phyloP scores from a whole-genome alignment of 2,113 vertebrate species.

The Misgurnus anguillicaudatus region DNA sequence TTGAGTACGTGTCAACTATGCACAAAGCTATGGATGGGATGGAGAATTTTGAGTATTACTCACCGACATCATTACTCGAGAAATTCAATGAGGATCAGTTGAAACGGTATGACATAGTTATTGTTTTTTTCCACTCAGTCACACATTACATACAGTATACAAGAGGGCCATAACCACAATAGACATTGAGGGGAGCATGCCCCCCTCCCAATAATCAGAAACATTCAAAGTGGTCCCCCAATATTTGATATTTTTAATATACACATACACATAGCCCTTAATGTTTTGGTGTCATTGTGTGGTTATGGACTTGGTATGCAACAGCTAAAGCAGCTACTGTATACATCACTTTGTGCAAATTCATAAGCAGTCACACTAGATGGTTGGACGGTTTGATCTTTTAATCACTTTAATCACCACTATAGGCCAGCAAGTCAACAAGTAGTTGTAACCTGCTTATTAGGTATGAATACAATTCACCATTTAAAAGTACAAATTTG shows the following conservation, averaged over 20 bases:
- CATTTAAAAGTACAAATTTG: neutral
- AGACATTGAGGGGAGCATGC: neutral
- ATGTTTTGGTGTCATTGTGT: no score
- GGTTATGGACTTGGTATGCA: neutral
- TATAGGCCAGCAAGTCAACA: neutral
- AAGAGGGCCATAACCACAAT: no score
- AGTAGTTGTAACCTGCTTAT: neutral
- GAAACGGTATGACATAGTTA: conserved; percentile 56
- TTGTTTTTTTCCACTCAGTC: neutral
- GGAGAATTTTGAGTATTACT: conserved; percentile 73
- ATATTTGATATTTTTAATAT: no score
- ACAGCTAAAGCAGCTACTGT: neutral
- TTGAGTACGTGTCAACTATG: conserved; percentile 76
- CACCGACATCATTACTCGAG: conserved; percentile 64
- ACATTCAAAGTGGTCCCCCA: no score
- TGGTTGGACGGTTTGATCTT: no score
- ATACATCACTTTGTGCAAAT: neutral
- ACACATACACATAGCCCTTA: no score
- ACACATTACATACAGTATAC: neutral
- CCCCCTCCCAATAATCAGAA: no score
- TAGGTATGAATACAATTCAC: neutral
- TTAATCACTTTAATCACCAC: neutral
- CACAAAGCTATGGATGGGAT: conserved; percentile 75
- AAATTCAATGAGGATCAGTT: conserved; percentile 65
- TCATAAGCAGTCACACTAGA: no score